Conservation (phyloP, 1,140 invertebrate species). For the Brachionus angularis region DNA sequence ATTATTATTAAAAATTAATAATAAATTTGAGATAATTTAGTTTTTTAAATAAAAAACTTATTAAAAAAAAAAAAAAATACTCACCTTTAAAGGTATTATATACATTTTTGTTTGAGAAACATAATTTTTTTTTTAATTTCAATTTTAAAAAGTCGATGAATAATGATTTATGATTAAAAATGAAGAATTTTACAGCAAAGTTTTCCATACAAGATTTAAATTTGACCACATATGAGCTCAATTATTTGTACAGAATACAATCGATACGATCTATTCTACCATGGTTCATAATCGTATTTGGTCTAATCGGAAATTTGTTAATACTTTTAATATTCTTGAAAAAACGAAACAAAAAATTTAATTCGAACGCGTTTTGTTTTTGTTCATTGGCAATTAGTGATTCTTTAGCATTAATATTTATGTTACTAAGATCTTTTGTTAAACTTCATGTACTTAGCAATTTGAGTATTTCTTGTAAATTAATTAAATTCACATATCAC, state of each 20-base stretch:
- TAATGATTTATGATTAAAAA: too few relatives aligned
- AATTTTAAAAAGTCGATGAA: too few relatives aligned
- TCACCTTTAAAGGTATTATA: too few relatives aligned
- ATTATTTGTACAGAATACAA: conserved; percentile 2
- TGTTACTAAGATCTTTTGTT: conserved; percentile 6
- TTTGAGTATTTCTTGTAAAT: conserved; percentile 1
- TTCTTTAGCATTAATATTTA: conserved; percentile 21
- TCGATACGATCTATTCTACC: conserved; percentile 2
- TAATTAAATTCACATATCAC: conserved; percentile 21
- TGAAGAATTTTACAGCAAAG: too few relatives aligned
- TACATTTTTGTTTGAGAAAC: too few relatives aligned
- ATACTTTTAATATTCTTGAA: conserved; percentile 20
- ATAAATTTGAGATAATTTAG: too few relatives aligned
- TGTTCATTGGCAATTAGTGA: background rate
- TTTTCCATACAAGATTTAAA: too few relatives aligned
- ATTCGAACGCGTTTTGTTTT: conserved; percentile 32
- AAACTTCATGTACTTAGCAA: background rate
- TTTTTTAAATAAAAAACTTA: too few relatives aligned
- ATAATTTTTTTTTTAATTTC: too few relatives aligned
- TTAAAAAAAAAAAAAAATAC: too few relatives aligned
- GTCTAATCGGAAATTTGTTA: conserved; percentile 27
- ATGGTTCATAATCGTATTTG: conserved; percentile 3
- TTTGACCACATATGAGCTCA: background rate
- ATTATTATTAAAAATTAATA: too few relatives aligned
- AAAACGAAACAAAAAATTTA: background rate